Evolutionary conservation across 2,113 vertebrate genomes (phyloP).

Genomic region (Forbesichthys papilliferus): DNA sequence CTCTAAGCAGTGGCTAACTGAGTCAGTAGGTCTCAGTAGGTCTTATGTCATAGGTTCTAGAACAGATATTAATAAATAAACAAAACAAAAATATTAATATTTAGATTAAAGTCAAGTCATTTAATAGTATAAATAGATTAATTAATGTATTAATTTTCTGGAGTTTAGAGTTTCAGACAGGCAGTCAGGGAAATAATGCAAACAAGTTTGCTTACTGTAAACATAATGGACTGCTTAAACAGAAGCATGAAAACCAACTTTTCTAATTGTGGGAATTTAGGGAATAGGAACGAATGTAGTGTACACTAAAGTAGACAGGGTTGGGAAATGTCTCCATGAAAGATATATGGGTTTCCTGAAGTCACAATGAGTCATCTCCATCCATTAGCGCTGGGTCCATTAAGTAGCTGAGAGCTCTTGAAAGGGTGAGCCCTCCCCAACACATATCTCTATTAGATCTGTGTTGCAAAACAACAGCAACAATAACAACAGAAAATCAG

Average conservation of each 20-base stretch:
- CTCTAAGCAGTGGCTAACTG: too few relatives aligned
- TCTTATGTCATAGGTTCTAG: too few relatives aligned
- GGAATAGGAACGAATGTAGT: too few relatives aligned
- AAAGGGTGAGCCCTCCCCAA: conserved; percentile 11
- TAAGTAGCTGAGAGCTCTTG: conserved; percentile 14
- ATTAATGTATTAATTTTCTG: too few relatives aligned
- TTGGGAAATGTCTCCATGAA: conserved; percentile 32
- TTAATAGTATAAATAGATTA: too few relatives aligned
- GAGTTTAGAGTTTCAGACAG: neutral
- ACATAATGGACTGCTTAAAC: conserved; percentile 16
- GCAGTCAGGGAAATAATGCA: neutral
- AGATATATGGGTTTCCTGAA: conserved; percentile 32
- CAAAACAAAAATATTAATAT: too few relatives aligned
- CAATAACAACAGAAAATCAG: conserved; percentile 2
- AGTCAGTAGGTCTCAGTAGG: too few relatives aligned
- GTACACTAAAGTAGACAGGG: neutral
- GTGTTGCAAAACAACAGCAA: conserved; percentile 25
- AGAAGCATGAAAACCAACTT: conserved; percentile 19
- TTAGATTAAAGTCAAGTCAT: too few relatives aligned
- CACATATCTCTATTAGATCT: conserved; percentile 44
- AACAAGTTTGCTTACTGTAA: conserved; percentile 7
- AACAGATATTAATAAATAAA: too few relatives aligned
- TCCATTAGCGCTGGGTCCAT: conserved; percentile 42
- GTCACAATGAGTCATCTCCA: conserved; percentile 28
- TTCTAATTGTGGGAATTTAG: neutral